Evolutionary conservation across 2,888 invertebrate species (phyloP).

Genomic region (Protodeltote pygarga): DNA sequence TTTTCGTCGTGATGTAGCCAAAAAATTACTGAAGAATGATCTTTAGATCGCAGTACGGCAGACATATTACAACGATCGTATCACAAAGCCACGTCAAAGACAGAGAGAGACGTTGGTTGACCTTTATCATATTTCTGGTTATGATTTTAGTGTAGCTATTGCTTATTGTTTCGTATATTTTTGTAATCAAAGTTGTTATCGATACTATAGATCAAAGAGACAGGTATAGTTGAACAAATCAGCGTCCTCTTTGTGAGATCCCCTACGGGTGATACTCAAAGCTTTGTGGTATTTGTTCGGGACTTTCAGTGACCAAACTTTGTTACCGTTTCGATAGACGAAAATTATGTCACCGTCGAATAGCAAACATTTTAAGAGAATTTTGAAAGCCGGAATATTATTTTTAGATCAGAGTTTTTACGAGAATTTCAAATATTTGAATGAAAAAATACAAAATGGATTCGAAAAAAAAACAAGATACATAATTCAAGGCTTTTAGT

Average conservation of each 20-base stretch:
- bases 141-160: not conserved
- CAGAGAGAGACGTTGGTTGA: too few species aligned
- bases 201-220: constrained; percentile 10
- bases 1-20: too few species aligned
- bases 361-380: not conserved
- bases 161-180: not conserved
- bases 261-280: constrained; percentile 28
- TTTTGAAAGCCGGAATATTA: not conserved
- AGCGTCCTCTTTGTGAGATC: constrained; percentile 32
- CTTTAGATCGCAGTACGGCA: too few species aligned
- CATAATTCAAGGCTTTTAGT: not conserved
- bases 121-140: too few species aligned
- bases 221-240: constrained; percentile 33
- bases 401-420: not conserved
- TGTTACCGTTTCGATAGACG: constrained; percentile 8
- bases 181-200: constrained; percentile 4
- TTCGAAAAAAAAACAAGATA: too few species aligned
- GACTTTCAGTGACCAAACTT: constrained; percentile 24
- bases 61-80: too few species aligned
- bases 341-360: constrained; percentile 1
- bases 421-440: not conserved
- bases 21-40: too few species aligned
- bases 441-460: too few species aligned
- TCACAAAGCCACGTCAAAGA: too few species aligned
- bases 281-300: constrained; percentile 45